These are phyloP conservation scores for Resseliella maxima DNA, from an alignment of 2,888 invertebrate species.

Conservation along the genomic window DNA sequence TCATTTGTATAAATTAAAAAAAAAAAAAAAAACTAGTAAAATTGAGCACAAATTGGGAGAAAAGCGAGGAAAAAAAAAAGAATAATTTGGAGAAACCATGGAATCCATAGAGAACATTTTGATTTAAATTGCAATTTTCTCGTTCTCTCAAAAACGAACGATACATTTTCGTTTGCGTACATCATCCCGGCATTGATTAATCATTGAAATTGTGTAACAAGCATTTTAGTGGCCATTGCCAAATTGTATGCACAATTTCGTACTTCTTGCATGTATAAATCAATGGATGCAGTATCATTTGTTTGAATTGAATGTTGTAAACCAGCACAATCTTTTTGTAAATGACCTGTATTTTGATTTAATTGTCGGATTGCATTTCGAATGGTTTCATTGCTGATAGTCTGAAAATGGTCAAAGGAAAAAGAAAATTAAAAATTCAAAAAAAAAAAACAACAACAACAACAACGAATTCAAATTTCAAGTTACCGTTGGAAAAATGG, in stretches of 20 bases:
- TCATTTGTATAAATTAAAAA: too few relatives aligned
- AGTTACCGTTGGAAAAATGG: constrained; percentile 84
- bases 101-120: not conserved
- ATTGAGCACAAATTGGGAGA: not conserved
- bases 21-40: not conserved
- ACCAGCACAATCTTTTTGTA: constrained; percentile 75
- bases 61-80: not conserved
- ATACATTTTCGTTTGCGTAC: not conserved
- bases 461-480: too few relatives aligned
- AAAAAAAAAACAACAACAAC: not conserved
- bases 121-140: not conserved
- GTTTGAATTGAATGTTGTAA: constrained; percentile 70
- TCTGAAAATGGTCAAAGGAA: constrained; percentile 66
- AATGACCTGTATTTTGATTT: constrained; percentile 70
- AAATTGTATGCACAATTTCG: constrained; percentile 92
- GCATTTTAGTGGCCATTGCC: constrained; percentile 91
- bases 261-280: constrained; percentile 76
- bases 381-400: constrained; percentile 72
- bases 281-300: constrained; percentile 69
- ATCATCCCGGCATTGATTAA: not conserved
- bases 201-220: constrained; percentile 79
- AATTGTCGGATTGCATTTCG: constrained; percentile 71
- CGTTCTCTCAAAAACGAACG: not conserved
- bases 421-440: constrained; percentile 44
- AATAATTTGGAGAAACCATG: not conserved